Percentiles rank a stretch among this genome's conserved stretches.
Conservation (phyloP, 2,113 vertebrate species). For the Oceanodroma tethys region DNA sequence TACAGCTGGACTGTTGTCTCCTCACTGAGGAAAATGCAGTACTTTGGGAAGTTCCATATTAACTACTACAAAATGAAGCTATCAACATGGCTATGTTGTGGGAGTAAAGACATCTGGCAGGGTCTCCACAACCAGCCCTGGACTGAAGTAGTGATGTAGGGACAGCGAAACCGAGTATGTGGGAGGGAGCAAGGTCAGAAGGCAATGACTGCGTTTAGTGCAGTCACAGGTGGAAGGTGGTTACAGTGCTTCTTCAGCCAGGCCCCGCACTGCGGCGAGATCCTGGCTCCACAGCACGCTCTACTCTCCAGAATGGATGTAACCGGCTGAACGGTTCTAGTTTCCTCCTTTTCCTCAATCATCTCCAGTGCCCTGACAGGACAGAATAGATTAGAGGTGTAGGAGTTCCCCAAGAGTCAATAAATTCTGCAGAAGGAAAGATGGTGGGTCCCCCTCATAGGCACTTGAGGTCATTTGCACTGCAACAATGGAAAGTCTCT, state of each 20-base stretch:
- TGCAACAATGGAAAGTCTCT: neutral
- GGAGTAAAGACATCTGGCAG: neutral
- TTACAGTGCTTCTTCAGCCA: neutral
- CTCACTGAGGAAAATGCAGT: neutral
- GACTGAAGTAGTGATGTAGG: accelerated
- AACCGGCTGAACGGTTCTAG: neutral
- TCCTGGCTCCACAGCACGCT: neutral
- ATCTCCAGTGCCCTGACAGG: neutral
- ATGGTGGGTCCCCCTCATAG: neutral
- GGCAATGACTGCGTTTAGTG: accelerated
- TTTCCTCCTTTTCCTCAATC: neutral
- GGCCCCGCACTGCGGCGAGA: neutral
- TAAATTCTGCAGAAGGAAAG: neutral
- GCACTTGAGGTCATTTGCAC: neutral
- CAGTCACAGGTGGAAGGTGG: neutral
- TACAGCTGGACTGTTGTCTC: neutral
- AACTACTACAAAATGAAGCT: neutral
- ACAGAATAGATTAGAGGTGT: neutral
- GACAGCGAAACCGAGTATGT: accelerated
- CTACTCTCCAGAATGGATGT: neutral
- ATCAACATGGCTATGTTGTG: accelerated
- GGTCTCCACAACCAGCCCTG: neutral
- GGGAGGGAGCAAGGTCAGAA: neutral
- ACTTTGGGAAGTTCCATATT: neutral
- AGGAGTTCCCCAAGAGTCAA: neutral